Evolutionary conservation across 64 coral and sea anemone species (phyloP).

Genomic region (Dendrophyllia cribrosa): DNA sequence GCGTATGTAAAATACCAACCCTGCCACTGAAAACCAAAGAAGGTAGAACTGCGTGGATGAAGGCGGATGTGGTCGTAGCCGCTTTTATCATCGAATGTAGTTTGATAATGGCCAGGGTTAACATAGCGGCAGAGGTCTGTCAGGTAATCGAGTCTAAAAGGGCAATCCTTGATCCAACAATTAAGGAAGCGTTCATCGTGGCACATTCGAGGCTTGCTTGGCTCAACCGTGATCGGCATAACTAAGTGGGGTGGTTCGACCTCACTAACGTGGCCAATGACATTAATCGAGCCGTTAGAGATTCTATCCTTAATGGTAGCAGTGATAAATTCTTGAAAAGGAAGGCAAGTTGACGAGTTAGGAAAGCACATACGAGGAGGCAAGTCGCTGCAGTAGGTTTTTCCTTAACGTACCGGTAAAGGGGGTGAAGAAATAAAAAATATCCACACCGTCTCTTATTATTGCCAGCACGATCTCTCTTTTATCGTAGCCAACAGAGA

Average conservation of each 20-base stretch:
- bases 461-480: no score
- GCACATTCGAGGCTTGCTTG: constrained; percentile 36
- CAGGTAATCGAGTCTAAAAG: constrained; percentile 16
- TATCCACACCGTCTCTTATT: no score
- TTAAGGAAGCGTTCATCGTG: constrained; percentile 35
- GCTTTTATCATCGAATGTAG: constrained; percentile 37
- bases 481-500: no score
- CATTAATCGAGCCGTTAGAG: background rate
- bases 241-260: constrained; percentile 30
- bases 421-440: no score
- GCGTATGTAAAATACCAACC: constrained; percentile 1
- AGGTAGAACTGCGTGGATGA: background rate
- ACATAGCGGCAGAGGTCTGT: constrained; percentile 23
- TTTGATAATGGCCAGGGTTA: constrained; percentile 18
- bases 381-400: background rate
- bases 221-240: constrained; percentile 11
- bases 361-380: no score
- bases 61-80: constrained; percentile 23
- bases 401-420: constrained; percentile 2
- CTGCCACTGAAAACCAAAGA: background rate
- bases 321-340: background rate
- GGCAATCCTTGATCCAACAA: constrained; percentile 14
- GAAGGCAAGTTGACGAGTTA: background rate
- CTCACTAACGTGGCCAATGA: constrained; percentile 8
- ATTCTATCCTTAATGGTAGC: background rate